These are phyloP conservation scores for Hippocampus kuda DNA, from an alignment of 2,797 vertebrate species.

Conservation along the genomic window DNA sequence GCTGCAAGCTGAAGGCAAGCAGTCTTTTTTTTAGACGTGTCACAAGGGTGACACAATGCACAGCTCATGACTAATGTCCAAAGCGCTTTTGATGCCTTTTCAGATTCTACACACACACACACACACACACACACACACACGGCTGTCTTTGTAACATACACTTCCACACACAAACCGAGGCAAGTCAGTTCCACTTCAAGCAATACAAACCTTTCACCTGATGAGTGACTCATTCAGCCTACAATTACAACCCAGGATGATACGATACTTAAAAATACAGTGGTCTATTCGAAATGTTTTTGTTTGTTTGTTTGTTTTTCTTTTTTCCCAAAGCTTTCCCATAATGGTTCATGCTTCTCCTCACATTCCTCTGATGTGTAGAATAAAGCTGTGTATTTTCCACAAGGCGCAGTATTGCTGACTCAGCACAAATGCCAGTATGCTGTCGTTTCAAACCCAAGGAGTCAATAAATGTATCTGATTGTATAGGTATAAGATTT, in stretches of 20 bases:
- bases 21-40: neutral
- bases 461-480: neutral
- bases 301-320: slow-evolving; percentile 27
- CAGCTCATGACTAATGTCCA: slow-evolving; percentile 45
- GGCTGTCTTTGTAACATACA: slow-evolving; percentile 11
- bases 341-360: slow-evolving; percentile 37
- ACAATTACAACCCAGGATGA: slow-evolving; percentile 33
- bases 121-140: slow-evolving; percentile 1
- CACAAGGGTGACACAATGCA: neutral
- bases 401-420: slow-evolving; percentile 29
- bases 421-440: neutral
- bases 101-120: neutral
- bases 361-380: slow-evolving; percentile 47
- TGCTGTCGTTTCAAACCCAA: slow-evolving; percentile 12
- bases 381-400: slow-evolving; percentile 70
- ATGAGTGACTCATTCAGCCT: slow-evolving; percentile 23
- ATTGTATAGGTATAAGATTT: neutral
- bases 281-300: slow-evolving; percentile 24
- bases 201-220: slow-evolving; percentile 34
- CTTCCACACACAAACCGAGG: slow-evolving; percentile 12
- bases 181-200: slow-evolving; percentile 18
- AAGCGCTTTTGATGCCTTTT: slow-evolving; percentile 23
- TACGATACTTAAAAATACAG: slow-evolving; percentile 30
- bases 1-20: slow-evolving; percentile 9
- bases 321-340: slow-evolving; percentile 37